These are phyloP conservation scores for Alethe castanea DNA, from an alignment of 2,113 vertebrate genomes.

Conservation along the genomic window DNA sequence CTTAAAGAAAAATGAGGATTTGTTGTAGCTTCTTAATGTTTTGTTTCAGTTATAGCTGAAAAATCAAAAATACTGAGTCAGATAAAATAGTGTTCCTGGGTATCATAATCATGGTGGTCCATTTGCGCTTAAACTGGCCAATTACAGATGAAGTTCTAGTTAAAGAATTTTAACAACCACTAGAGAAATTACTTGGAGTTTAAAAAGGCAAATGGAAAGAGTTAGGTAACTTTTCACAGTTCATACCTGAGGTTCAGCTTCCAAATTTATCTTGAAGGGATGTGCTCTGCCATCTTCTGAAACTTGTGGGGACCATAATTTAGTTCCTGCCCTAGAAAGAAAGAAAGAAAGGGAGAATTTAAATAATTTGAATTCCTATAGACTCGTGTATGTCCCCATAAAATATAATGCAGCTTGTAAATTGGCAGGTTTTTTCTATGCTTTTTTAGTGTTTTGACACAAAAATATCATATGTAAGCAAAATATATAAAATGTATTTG, in stretches of 20 bases:
- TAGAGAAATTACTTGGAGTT: neutral
- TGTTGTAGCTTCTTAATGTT: neutral
- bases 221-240: neutral
- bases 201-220: neutral
- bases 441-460: neutral
- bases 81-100: neutral
- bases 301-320: constrained; percentile 89
- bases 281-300: constrained; percentile 81
- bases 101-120: neutral
- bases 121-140: neutral
- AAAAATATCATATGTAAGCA: neutral
- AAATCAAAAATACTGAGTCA: neutral
- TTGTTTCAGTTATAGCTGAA: neutral
- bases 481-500: neutral
- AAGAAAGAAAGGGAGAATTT: neutral
- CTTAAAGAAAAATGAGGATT: neutral
- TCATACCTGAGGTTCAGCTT: constrained; percentile 90
- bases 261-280: constrained; percentile 91
- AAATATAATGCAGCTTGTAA: neutral
- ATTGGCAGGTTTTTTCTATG: neutral
- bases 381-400: neutral
- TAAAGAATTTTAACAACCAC: neutral
- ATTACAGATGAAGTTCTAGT: neutral
- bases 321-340: constrained; percentile 81
- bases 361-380: neutral